These are phyloP conservation scores for Rambutsinella grinnellia DNA, from an alignment of 2,888 invertebrate genomes.

Conservation along the genomic window DNA sequence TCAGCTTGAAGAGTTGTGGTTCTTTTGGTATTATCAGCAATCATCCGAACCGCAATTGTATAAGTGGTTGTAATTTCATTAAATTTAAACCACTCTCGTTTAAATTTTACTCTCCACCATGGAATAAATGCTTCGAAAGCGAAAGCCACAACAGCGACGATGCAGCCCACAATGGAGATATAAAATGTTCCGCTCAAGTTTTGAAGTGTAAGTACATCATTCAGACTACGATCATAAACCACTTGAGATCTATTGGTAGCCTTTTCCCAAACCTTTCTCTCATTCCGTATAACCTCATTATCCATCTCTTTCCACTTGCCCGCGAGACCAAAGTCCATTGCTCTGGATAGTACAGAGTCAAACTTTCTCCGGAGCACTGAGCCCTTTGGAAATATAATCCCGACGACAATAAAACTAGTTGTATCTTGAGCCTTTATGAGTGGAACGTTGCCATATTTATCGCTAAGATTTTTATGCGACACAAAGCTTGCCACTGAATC, in stretches of 20 bases:
- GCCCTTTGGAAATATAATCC: conserved; percentile 31
- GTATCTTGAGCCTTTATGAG: conserved; percentile 27
- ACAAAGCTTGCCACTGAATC: conserved; percentile 32
- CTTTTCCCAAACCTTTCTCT: conserved; percentile 44
- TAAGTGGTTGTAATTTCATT: no score
- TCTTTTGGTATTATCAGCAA: no score
- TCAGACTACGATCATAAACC: not conserved
- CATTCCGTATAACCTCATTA: conserved; percentile 21
- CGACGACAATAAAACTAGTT: conserved; percentile 35
- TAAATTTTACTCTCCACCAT: no score
- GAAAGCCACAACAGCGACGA: not conserved
- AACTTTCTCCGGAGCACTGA: conserved; percentile 39
- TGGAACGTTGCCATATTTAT: conserved; percentile 36
- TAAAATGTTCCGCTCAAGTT: conserved; percentile 38
- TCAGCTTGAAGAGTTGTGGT: no score
- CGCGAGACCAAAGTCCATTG: conserved; percentile 28
- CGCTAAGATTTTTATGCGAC: conserved; percentile 49
- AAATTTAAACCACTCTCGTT: not conserved
- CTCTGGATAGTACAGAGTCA: conserved; percentile 30
- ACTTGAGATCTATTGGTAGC: conserved; percentile 17
- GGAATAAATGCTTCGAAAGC: not conserved
- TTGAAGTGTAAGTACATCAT: conserved; percentile 13
- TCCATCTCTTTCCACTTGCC: conserved; percentile 45
- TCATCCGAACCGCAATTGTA: no score
- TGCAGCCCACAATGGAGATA: not conserved